Evolutionary conservation across 2,113 vertebrate genomes (phyloP).

Genomic region (Haliaeetus leucogaster): DNA sequence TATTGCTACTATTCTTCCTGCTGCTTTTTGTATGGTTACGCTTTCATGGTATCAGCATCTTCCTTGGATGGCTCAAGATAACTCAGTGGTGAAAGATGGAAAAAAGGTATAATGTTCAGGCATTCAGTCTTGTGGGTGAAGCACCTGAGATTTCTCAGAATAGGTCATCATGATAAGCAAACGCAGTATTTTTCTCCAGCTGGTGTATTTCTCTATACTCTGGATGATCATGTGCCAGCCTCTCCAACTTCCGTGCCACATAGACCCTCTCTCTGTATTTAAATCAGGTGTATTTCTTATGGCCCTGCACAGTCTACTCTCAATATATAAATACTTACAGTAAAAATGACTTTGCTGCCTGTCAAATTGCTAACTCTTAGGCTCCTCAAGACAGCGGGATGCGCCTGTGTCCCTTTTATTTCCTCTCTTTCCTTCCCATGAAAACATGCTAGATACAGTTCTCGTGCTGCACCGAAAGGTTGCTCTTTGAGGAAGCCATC

Average conservation of each 20-base stretch:
- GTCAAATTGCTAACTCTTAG: not conserved
- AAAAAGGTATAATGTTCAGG: not conserved
- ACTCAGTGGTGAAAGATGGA: not conserved
- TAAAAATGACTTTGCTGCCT: not conserved
- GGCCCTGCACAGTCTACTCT: not conserved
- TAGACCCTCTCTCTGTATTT: not conserved
- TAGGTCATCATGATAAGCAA: not conserved
- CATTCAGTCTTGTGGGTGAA: not conserved
- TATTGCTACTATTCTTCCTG: not conserved
- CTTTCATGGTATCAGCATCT: not conserved
- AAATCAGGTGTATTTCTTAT: not conserved
- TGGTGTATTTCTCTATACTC: not conserved
- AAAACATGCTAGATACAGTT: accelerated
- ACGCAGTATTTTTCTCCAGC: not conserved
- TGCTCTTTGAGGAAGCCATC: not conserved
- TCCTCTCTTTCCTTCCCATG: not conserved
- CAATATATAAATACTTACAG: not conserved
- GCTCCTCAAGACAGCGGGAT: accelerated
- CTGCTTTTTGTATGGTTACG: not conserved
- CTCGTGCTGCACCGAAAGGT: not conserved
- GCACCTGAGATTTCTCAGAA: not conserved
- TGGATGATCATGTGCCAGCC: not conserved
- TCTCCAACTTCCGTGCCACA: not conserved
- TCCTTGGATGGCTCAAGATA: not conserved
- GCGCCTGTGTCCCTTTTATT: not conserved